A percentile compares a stretch with the other conserved stretches of the same genome.
Conservation (phyloP, 2,888 invertebrate species). For the Nephrotoma guestfalica region DNA sequence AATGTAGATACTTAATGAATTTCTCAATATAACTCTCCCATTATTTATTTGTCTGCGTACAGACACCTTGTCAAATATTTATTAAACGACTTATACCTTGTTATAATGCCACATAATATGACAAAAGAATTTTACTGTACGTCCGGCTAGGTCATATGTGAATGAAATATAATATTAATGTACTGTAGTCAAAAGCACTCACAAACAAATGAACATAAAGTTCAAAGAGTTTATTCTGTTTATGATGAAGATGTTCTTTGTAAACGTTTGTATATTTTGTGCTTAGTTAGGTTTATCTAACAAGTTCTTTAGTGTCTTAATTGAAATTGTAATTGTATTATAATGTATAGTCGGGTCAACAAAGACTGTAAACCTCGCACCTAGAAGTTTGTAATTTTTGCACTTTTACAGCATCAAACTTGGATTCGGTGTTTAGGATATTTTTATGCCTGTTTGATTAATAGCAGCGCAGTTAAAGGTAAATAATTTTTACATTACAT, state of each 20-base stretch:
- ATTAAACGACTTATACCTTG: not conserved
- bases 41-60: not conserved
- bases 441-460: no score
- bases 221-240: not conserved
- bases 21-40: not conserved
- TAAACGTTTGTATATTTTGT: no score
- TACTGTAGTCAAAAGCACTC: not conserved
- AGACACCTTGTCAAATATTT: not conserved
- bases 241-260: not conserved
- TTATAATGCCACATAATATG: not conserved
- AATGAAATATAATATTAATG: not conserved
- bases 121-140: not conserved
- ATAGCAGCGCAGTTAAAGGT: no score
- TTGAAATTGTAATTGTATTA: no score
- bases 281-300: no score
- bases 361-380: no score
- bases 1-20: not conserved
- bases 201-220: not conserved
- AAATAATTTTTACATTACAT: no score
- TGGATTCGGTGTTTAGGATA: no score
- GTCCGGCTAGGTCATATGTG: not conserved
- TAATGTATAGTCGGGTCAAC: no score
- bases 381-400: no score
- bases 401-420: no score
- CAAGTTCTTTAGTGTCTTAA: no score